These are phyloP conservation scores for Rutilus rutilus DNA, from an alignment of 2,113 vertebrate genomes.

Conservation along the genomic window DNA sequence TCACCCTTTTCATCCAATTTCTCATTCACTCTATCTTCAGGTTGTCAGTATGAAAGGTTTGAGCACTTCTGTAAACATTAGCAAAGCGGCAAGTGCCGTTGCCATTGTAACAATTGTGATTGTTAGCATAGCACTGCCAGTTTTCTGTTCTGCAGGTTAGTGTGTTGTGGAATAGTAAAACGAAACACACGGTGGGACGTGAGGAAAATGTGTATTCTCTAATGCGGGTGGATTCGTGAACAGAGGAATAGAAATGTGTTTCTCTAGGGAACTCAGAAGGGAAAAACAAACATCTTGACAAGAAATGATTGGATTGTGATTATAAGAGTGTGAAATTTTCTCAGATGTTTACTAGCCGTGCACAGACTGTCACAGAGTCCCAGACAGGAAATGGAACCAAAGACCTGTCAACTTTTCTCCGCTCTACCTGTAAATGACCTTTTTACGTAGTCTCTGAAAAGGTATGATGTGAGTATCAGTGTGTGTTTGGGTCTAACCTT, in stretches of 20 bases:
- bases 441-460: neutral
- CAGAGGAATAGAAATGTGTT: conserved; percentile 22
- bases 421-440: neutral
- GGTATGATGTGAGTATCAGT: neutral
- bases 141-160: conserved; percentile 23
- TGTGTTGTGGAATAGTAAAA: conserved; percentile 14
- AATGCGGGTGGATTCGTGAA: neutral
- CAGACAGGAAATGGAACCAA: neutral
- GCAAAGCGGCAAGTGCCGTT: neutral
- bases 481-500: neutral
- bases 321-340: conserved; percentile 23
- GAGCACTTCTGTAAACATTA: conserved; percentile 48
- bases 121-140: neutral
- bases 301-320: conserved; percentile 39
- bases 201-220: conserved; percentile 12
- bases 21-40: conserved; percentile 24
- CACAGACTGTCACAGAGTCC: conserved; percentile 17
- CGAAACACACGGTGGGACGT: neutral
- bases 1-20: conserved; percentile 28
- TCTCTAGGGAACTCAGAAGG: conserved; percentile 13
- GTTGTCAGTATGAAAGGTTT: conserved; percentile 19
- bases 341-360: neutral
- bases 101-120: neutral
- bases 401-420: neutral
- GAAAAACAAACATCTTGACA: conserved; percentile 33